Evolutionary conservation across 2,113 vertebrate species (phyloP).

Genomic region (Notarius quadriscutis): DNA sequence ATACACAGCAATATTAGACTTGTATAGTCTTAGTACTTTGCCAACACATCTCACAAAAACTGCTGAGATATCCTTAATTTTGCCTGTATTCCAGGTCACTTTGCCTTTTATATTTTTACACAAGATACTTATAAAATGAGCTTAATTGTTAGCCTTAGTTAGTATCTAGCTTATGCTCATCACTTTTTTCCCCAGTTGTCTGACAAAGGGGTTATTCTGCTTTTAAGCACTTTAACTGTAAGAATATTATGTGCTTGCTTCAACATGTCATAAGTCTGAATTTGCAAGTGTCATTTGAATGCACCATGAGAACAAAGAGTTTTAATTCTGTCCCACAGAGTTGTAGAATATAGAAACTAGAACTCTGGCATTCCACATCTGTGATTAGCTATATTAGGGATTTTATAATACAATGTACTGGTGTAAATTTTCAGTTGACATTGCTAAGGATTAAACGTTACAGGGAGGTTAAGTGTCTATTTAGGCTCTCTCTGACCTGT

Average conservation of each 20-base stretch:
- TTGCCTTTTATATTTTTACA: not conserved
- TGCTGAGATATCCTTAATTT: not conserved
- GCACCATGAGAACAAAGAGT: not conserved
- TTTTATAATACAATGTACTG: not conserved
- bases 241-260: not conserved
- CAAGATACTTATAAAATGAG: not conserved
- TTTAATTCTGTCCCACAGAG: not conserved
- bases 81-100: not conserved
- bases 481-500: not conserved
- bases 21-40: too few species aligned
- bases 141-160: not conserved
- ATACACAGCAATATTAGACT: too few species aligned
- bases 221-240: not conserved
- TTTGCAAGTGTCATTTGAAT: not conserved
- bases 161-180: not conserved
- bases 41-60: not conserved
- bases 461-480: not conserved
- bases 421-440: not conserved
- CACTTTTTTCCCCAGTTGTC: not conserved
- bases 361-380: not conserved
- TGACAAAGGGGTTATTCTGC: not conserved
- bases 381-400: not conserved
- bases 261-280: not conserved
- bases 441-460: not conserved
- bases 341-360: not conserved